Evolutionary conservation across 1,140 invertebrate species (phyloP).

Genomic region (Bombus superbus): DNA sequence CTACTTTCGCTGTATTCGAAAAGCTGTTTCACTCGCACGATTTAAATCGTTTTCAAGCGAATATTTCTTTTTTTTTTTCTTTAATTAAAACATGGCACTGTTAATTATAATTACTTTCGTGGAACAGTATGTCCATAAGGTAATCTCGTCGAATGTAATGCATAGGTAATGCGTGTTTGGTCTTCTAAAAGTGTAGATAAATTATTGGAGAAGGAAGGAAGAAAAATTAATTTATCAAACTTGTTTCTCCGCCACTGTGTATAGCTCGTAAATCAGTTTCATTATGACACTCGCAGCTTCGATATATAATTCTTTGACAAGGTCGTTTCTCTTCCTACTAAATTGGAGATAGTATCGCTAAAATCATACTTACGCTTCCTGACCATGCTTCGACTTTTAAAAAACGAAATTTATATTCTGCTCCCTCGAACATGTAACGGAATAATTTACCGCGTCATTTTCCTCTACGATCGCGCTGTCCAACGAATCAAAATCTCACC

Average conservation of each 20-base stretch:
- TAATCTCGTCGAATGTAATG: too few species aligned
- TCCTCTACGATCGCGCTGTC: too few species aligned
- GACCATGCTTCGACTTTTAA: background rate
- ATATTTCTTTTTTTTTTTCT: too few species aligned
- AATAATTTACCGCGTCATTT: too few species aligned
- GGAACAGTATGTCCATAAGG: too few species aligned
- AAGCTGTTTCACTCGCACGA: too few species aligned
- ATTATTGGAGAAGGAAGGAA: background rate
- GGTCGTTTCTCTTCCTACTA: background rate
- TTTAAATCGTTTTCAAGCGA: too few species aligned
- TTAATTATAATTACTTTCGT: too few species aligned
- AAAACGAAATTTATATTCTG: background rate
- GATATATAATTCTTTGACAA: background rate
- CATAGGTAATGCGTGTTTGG: background rate
- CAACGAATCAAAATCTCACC: too few species aligned
- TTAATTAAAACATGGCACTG: too few species aligned
- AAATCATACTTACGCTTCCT: background rate
- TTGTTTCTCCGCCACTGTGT: background rate
- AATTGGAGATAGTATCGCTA: background rate
- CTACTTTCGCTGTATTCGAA: too few species aligned
- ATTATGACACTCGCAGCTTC: background rate
- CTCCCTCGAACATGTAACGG: too few species aligned
- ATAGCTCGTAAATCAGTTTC: conserved; percentile 1
- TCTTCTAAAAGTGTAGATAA: background rate
- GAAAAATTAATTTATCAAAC: background rate